These are phyloP conservation scores for Psilanteris sp. DNA, from an alignment of 1,140 invertebrate species.

Conservation along the genomic window DNA sequence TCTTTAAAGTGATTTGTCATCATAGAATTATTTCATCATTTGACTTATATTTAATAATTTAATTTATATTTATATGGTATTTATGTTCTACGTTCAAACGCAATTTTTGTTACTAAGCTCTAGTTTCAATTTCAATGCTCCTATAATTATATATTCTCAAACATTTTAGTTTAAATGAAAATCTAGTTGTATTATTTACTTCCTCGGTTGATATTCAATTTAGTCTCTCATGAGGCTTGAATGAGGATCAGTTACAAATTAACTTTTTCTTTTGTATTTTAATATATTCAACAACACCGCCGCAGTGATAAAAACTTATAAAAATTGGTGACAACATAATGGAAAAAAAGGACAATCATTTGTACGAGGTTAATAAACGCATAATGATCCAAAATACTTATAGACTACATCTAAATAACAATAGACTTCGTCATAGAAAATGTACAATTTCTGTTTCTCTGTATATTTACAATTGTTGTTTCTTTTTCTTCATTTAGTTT, in stretches of 20 bases:
- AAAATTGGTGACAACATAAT: constrained; percentile 35
- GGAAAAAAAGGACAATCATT: constrained; percentile 22
- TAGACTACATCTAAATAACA: constrained; percentile 63
- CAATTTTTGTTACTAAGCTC: constrained; percentile 51
- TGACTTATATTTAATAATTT: constrained; percentile 44
- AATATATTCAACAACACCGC: constrained; percentile 30
- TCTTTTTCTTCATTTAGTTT: no score
- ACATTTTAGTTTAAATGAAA: constrained; percentile 24
- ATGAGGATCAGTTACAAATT: constrained; percentile 44
- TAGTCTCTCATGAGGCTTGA: constrained; percentile 55
- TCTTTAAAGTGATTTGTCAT: constrained; percentile 49
- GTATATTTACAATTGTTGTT: constrained; percentile 60
- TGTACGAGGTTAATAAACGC: constrained; percentile 38
- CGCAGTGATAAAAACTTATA: constrained; percentile 38
- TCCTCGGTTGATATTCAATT: constrained; percentile 34
- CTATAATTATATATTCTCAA: constrained; percentile 1
- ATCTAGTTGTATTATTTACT: constrained; percentile 29
- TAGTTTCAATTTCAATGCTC: no score
- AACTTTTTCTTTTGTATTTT: constrained; percentile 9
- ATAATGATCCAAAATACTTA: constrained; percentile 57
- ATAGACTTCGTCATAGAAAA: constrained; percentile 64
- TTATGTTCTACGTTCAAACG: constrained; percentile 44
- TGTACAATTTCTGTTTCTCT: constrained; percentile 53
- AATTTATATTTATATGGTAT: constrained; percentile 18
- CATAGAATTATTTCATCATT: constrained; percentile 38